Evolutionary conservation across 2,888 invertebrate genomes (phyloP), one percentile per base, ranked within the genome.

Genomic region (Euspilapteryx auroguttella): DNA sequence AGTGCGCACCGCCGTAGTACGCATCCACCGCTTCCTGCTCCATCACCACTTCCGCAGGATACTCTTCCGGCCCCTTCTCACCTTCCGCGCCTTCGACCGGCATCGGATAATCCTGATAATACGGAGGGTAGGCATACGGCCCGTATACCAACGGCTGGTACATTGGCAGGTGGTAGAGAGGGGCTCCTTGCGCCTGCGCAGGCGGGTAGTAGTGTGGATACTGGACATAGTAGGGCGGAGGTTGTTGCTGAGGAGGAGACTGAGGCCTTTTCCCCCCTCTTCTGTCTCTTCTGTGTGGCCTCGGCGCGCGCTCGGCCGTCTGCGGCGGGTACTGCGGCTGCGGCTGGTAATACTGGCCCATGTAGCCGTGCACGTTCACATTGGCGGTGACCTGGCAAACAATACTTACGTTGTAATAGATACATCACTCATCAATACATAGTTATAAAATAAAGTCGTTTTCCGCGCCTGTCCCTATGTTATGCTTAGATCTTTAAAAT

Each of bases 291-390:
- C 68, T 47, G 32, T 56, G 63, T 14, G 52, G 42, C 14, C 64
- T 52, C 2, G 56, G 56, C n/a, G 51, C 45, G 2, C 69, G 54
- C 21, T 66, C 68, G 7, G 63, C 64, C 21, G 41, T 45, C 48
- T 55, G 37, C 9, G 53, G 54, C n/a, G 55, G 54, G 37, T 62
- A 66, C 37, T 65, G 66, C 28, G 57, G 59, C 41, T 65, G 63
- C 8, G 73, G 76, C 32, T 71, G 75, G 44, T 75, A 76, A 49
- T 79, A 79, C 45, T 73, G 66, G 21, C 81, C 81, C 66, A 81
- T 75, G 62, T 78, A 80, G 21, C 82, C 79, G 45, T 83, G 84
- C 38, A 84, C 71, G 55, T 82, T 83, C 3, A 84, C 81, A 55
- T 85, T 85, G 28, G 83, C 82, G 14, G 83, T 80, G 34, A 83